Base-by-base conservation (phyloP, 1,140 invertebrate species). In the Berghia stephanieae region DNA sequence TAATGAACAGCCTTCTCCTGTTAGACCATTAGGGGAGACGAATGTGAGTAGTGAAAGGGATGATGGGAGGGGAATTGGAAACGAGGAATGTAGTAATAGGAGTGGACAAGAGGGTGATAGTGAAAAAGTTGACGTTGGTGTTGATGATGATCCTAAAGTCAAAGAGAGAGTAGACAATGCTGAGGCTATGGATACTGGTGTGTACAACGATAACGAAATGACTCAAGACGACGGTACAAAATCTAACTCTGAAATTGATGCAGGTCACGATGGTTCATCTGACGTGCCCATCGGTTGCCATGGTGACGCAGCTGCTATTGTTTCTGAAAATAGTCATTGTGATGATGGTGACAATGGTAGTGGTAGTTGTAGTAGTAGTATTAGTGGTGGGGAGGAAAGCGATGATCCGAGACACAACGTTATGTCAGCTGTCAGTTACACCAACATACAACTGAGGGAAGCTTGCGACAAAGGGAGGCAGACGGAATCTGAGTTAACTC, bases 381-480 rank as follows among this genome's bases (percentile, higher is more conserved):
- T 67, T 0, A 44, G n/a, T 67, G 13, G 5, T 42, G 24, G 36
- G n/a, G 24, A 55, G 13, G 70, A 46, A 18, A 34, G 44, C 21
- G 63, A 40, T 27, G 66, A 75, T 24, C 10, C 36, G 72, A 60
- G 52, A 78, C 16, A 3, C 16, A 71, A 72, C n/a, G 27, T 43
- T 49, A 78, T 42, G n/a, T n/a, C n/a, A n/a, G n/a, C n/a, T n/a
- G n/a, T n/a, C n/a, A n/a, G n/a, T n/a, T n/a, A n/a, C n/a, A 60
- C 80, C 0, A 82, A 83, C 72, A 31, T 78, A 8, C 76, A 85
- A 75, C 49, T 86, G 38, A 74, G 83, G 71, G 75, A 49, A 49
- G 81, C 85, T 13, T 60, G 84, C 5, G 67, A 76, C 0, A 78
- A 83, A 77, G 81, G 83, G 38, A 73, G 83, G 46, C 68, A 82